phyloP scores from a whole-genome alignment of 2,113 vertebrate species.

The Hipposideros armiger region DNA sequence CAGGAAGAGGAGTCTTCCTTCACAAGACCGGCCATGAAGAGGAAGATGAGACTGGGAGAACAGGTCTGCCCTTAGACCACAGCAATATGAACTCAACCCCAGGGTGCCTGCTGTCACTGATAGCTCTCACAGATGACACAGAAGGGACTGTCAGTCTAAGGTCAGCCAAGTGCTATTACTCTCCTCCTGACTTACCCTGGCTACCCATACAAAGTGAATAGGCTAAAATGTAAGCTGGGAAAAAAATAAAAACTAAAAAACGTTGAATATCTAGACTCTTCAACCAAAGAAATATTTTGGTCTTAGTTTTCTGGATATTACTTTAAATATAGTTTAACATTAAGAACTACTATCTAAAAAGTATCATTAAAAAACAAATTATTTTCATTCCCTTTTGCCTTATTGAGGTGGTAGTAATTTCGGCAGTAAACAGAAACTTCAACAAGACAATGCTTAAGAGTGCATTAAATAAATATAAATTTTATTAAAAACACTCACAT shows the following conservation, averaged over 20 bases:
- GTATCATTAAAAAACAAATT: background rate
- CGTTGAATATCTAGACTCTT: background rate
- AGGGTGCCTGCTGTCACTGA: background rate
- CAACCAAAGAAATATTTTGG: background rate
- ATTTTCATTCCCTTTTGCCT: background rate
- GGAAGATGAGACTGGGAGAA: background rate
- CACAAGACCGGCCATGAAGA: background rate
- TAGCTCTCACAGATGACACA: background rate
- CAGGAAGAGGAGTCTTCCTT: background rate
- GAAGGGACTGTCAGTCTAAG: background rate
- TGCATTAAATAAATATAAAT: conserved; percentile 99
- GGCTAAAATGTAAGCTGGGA: background rate
- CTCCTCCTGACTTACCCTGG: background rate
- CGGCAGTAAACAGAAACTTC: conserved; percentile 74
- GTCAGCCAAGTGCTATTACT: background rate
- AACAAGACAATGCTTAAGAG: conserved; percentile 81
- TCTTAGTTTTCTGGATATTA: background rate
- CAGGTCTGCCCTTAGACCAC: background rate
- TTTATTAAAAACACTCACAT: conserved; percentile 99
- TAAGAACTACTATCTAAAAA: background rate
- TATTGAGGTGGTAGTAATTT: background rate
- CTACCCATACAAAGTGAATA: background rate
- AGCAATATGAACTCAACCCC: background rate
- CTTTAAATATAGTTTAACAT: background rate
- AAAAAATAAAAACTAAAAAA: too few species aligned